Evolutionary conservation across 2,113 vertebrate species (phyloP).

Genomic region (Trachemys scripta): DNA sequence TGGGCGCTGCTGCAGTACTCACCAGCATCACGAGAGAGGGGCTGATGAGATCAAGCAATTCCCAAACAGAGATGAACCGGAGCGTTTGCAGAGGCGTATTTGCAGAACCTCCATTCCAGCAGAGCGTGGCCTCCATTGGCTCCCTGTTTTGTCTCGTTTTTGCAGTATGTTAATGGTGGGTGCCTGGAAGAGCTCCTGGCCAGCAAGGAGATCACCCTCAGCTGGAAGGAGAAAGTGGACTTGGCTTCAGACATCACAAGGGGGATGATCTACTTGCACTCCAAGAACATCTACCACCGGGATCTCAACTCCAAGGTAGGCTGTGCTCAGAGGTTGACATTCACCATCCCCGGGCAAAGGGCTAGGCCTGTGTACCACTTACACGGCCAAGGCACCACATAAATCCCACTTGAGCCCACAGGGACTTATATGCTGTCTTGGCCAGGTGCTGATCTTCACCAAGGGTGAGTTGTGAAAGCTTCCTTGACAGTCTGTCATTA

Average conservation of each 20-base stretch:
- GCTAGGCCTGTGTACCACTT: not conserved
- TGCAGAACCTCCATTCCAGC: not conserved
- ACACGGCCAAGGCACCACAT: not conserved
- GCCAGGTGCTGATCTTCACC: not conserved
- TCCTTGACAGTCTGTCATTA: not conserved
- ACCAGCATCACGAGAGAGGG: not conserved
- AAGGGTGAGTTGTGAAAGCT: not conserved
- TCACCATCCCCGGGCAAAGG: not conserved
- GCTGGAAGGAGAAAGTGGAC: constrained; percentile 89
- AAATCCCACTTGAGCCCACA: not conserved
- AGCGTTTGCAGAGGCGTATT: not conserved
- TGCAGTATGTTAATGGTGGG: constrained; percentile 88
- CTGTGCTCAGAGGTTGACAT: not conserved
- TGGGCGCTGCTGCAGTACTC: fast-evolving
- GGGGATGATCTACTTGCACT: constrained; percentile 92
- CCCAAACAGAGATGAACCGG: too few species aligned
- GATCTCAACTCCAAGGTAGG: constrained; percentile 91
- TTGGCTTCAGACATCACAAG: constrained; percentile 88
- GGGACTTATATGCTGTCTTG: not conserved
- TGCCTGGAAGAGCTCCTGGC: constrained; percentile 90
- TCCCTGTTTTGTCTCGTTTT: not conserved
- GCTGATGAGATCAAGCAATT: not conserved
- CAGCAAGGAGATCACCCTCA: constrained; percentile 81
- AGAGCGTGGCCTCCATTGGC: fast-evolving
- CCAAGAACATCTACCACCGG: constrained; percentile 92